Conservation (phyloP, 2,797 vertebrate species). For the Oreochromis mossambicus region DNA sequence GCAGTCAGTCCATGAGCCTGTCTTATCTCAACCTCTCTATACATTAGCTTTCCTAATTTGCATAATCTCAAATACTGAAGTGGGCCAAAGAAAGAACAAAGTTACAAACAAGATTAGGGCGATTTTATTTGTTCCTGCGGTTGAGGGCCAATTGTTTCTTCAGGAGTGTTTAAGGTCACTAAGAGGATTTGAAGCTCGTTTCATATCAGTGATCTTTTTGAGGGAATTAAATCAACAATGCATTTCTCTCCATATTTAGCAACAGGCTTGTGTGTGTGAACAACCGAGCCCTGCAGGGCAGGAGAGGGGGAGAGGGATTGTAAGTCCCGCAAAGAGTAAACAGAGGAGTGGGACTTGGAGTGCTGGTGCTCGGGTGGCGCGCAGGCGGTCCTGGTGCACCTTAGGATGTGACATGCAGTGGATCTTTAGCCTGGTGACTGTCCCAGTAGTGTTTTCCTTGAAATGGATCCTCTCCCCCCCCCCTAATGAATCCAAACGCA, state of each 20-base stretch:
- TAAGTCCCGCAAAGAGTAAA: constrained; percentile 49
- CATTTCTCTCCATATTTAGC: constrained; percentile 68
- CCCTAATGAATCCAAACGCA: constrained; percentile 95
- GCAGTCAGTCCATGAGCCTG: constrained; percentile 55
- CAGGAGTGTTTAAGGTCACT: constrained; percentile 80
- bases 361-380: constrained; percentile 13
- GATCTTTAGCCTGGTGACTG: constrained; percentile 89
- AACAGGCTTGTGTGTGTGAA: constrained; percentile 52
- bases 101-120: constrained; percentile 86
- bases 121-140: constrained; percentile 78
- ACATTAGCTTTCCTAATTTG: constrained; percentile 64
- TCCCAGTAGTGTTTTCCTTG: constrained; percentile 94
- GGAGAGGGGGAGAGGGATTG: background rate
- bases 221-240: constrained; percentile 74
- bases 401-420: constrained; percentile 85
- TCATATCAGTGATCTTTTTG: constrained; percentile 81
- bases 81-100: constrained; percentile 80
- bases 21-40: constrained; percentile 61
- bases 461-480: constrained; percentile 86
- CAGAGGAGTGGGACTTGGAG: constrained; percentile 49
- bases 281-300: constrained; percentile 43
- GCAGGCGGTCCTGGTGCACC: constrained; percentile 71
- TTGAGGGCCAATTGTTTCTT: constrained; percentile 79
- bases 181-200: constrained; percentile 82
- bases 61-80: constrained; percentile 72